phyloP scores from a whole-genome alignment of 30 jellyfish, hydroid and myxozoan species.

The Mastigias papua region DNA sequence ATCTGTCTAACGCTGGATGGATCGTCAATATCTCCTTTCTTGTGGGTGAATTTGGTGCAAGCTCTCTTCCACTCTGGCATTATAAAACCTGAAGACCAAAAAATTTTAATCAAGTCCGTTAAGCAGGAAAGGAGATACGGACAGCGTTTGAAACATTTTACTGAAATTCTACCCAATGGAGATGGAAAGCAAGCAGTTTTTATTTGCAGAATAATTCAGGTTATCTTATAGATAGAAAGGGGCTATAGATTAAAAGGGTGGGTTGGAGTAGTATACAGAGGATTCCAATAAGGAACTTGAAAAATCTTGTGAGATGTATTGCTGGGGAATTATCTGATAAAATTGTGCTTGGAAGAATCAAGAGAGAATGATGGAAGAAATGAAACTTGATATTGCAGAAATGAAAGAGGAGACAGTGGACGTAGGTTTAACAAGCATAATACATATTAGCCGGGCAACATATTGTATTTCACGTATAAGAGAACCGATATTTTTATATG shows the following conservation, averaged over 20 bases:
- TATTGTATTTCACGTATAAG: too few species aligned
- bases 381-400: too few species aligned
- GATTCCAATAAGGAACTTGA: too few species aligned
- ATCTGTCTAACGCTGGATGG: not conserved
- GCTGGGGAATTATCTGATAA: too few species aligned
- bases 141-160: not conserved
- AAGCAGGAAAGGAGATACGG: not conserved
- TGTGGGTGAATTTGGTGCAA: not conserved
- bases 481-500: too few species aligned
- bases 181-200: not conserved
- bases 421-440: too few species aligned
- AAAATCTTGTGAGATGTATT: too few species aligned
- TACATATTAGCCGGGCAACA: too few species aligned
- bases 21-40: not conserved
- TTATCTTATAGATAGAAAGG: not conserved
- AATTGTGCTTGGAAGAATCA: too few species aligned
- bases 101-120: not conserved
- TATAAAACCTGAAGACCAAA: not conserved
- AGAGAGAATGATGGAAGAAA: too few species aligned
- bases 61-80: not conserved
- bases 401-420: too few species aligned
- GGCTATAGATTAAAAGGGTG: not conserved
- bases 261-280: not conserved
- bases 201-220: not conserved
- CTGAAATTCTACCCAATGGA: not conserved